Percentiles rank a stretch among this genome's conserved stretches.
Conservation (phyloP, 2,888 invertebrate species). For the Candidula unifasciata region DNA sequence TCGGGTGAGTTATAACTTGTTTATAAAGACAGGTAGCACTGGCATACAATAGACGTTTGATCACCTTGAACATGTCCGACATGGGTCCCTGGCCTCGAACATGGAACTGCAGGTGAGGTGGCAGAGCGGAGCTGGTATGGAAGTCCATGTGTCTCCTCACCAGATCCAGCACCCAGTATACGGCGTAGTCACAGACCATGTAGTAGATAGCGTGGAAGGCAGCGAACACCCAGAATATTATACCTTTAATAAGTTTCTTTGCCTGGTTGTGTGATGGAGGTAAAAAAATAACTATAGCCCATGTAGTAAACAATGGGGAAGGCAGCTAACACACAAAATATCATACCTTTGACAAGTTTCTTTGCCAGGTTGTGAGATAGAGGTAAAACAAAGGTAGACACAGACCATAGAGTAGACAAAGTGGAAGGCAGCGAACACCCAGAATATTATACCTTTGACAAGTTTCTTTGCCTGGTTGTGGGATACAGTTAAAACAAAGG, state of each 20-base stretch:
- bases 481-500: slow-evolving; percentile 45
- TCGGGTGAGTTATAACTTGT: neutral
- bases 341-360: too few species aligned
- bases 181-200: slow-evolving; percentile 86
- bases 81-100: slow-evolving; percentile 85
- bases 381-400: too few species aligned
- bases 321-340: too few species aligned
- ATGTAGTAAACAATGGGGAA: too few species aligned
- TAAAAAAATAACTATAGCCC: too few species aligned
- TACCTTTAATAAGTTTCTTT: slow-evolving; percentile 67
- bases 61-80: slow-evolving; percentile 81
- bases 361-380: too few species aligned
- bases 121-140: slow-evolving; percentile 68
- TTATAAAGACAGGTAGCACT: neutral
- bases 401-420: slow-evolving; percentile 85
- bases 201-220: slow-evolving; percentile 86
- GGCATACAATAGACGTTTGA: neutral
- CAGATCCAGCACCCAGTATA: slow-evolving; percentile 86
- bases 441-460: slow-evolving; percentile 79
- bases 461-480: slow-evolving; percentile 23
- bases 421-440: slow-evolving; percentile 85
- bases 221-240: slow-evolving; percentile 83
- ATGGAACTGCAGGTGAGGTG: slow-evolving; percentile 79
- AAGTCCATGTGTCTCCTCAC: slow-evolving; percentile 79
- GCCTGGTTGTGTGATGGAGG: neutral